Conservation (phyloP, 1,140 invertebrate species). For the Homarus americanus region DNA sequence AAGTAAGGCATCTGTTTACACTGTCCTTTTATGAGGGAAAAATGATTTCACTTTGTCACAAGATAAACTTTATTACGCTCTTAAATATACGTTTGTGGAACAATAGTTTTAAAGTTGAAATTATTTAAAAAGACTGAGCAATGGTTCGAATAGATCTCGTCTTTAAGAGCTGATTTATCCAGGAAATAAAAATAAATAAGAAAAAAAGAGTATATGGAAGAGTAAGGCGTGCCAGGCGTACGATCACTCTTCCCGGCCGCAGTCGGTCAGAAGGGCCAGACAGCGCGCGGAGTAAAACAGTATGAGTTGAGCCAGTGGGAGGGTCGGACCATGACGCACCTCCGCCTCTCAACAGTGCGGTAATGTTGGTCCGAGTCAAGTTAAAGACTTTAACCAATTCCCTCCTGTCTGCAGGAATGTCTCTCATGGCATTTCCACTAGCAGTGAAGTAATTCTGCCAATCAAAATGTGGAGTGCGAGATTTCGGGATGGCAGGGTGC, state of each 20-base stretch:
- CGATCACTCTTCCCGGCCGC: slow-evolving; percentile 46
- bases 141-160: too few relatives aligned
- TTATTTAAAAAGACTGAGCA: too few relatives aligned
- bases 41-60: too few relatives aligned
- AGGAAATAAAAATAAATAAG: neutral
- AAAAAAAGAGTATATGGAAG: slow-evolving; percentile 36
- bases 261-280: slow-evolving; percentile 26
- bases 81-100: too few relatives aligned
- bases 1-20: too few relatives aligned
- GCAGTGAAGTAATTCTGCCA: slow-evolving; percentile 60
- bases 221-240: slow-evolving; percentile 23
- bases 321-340: slow-evolving; percentile 58
- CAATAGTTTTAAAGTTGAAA: too few relatives aligned
- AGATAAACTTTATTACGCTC: too few relatives aligned
- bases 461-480: slow-evolving; percentile 62
- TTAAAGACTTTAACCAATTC: slow-evolving; percentile 52
- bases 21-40: too few relatives aligned
- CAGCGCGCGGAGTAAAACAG: slow-evolving; percentile 36
- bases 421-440: slow-evolving; percentile 55
- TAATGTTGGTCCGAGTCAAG: slow-evolving; percentile 65
- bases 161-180: neutral
- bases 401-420: slow-evolving; percentile 67
- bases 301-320: slow-evolving; percentile 56
- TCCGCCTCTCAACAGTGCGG: slow-evolving; percentile 45
- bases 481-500: slow-evolving; percentile 44